Base-by-base conservation (phyloP, 2,888 invertebrate genomes). In the Argyra leucocephala region DNA sequence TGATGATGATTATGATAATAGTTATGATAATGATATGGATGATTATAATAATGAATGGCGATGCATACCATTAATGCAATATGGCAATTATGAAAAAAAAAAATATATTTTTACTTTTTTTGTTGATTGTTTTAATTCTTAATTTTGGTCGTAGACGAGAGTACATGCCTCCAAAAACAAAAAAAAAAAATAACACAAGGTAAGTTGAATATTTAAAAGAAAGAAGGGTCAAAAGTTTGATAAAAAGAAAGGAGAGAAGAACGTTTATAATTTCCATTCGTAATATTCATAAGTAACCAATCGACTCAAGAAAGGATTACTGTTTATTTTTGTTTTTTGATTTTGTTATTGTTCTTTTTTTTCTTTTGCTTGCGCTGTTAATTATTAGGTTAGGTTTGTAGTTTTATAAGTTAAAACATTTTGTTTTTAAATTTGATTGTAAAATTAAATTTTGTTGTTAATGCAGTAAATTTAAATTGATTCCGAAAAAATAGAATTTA, bases 221-320 rank as follows among this genome's bases (percentile, higher is more conserved):
- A 31, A 12, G 31, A 31, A 31, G 7, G 31, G 7, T n/a, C 31
- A 31, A 31, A 31, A 31, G n/a, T n/a, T n/a, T n/a, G n/a, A n/a
- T n/a, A n/a, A n/a, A n/a, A n/a, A n/a, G n/a, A n/a, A n/a, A n/a
- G n/a, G 12, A 31, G 12, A 10, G 31, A 31, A 31, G 2, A 31
- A 31, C 31, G 1, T 15, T 3, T 5, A 48, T 48, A 48, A 48
- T 48, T 48, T 48, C 48, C 48, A 48, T 48, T n/a, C 18, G 48
- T 48, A 48, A 48, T 48, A 48, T 48, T 48, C 48, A 48, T 48
- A 48, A 48, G 48, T 48, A 48, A 48, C 48, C 7, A n/a, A 48
- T n/a, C 48, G n/a, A 48, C 48, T 15, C 12, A 18, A 48, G 48
- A 9, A 48, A 15, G 12, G 18, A 48, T 31, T 31, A 10, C 31